Conservation (phyloP, 2,888 invertebrate genomes). For the Dioctria rufipes region DNA sequence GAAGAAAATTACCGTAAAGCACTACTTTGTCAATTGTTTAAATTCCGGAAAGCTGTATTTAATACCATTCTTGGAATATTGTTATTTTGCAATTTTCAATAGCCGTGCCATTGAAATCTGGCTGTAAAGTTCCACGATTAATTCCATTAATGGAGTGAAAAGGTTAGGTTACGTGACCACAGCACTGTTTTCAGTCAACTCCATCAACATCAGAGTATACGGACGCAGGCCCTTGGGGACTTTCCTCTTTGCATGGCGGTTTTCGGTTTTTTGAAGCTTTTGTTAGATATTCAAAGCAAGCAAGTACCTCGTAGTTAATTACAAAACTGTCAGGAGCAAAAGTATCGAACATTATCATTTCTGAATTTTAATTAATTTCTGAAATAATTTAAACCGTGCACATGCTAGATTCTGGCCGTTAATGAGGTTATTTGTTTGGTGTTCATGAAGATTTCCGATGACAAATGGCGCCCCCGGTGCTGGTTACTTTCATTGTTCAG, state of each 20-base stretch:
- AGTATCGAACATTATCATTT: conserved; percentile 60
- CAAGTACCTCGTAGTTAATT: conserved; percentile 68
- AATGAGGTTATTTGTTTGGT: conserved; percentile 45
- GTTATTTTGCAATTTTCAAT: no score
- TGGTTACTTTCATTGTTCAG: conserved; percentile 29
- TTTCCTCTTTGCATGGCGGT: conserved; percentile 20
- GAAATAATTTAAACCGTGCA: conserved; percentile 34
- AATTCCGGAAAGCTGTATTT: no score
- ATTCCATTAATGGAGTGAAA: not conserved
- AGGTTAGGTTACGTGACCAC: conserved; percentile 5
- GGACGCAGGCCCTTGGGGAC: not conserved
- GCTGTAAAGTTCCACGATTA: not conserved
- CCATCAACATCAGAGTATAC: not conserved
- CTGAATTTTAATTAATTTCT: conserved; percentile 53
- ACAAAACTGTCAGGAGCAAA: conserved; percentile 72
- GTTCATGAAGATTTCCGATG: conserved; percentile 13
- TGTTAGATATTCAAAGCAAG: not conserved
- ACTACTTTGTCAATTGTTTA: no score
- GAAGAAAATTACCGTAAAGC: no score
- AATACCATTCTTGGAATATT: no score
- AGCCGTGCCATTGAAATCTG: not conserved
- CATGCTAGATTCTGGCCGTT: conserved; percentile 21
- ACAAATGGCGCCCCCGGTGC: conserved; percentile 17
- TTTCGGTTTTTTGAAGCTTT: conserved; percentile 18
- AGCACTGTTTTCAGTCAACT: conserved; percentile 3